Evolutionary conservation across 2,113 vertebrate genomes (phyloP).

Genomic region (Microcebus jonahi): DNA sequence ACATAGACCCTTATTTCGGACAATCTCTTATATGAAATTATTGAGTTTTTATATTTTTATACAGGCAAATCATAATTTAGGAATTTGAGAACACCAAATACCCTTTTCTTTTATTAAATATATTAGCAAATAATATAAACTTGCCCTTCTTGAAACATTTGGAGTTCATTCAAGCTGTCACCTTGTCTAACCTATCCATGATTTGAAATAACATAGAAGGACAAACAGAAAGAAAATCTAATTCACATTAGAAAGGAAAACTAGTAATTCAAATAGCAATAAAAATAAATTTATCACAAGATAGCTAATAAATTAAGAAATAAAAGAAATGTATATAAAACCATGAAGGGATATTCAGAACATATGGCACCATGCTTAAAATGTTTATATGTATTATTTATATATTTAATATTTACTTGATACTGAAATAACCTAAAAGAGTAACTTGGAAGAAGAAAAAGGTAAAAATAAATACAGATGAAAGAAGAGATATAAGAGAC

Average conservation of each 20-base stretch:
- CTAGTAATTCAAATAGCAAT: constrained; percentile 34
- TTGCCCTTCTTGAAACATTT: not conserved
- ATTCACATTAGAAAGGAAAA: constrained; percentile 2
- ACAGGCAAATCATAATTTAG: not conserved
- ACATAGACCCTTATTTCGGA: not conserved
- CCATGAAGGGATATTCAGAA: not conserved
- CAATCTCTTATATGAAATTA: not conserved
- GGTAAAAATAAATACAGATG: not conserved
- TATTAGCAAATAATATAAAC: not conserved
- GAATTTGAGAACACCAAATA: not conserved
- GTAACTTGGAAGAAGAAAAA: not conserved
- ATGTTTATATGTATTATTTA: not conserved
- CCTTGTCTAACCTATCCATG: not conserved
- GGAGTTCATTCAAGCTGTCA: not conserved
- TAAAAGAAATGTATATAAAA: not conserved
- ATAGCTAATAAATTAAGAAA: not conserved
- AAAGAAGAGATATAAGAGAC: not conserved
- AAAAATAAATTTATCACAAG: constrained; percentile 17
- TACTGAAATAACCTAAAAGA: not conserved
- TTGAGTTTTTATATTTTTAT: not conserved
- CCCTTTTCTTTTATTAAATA: not conserved
- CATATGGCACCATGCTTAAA: not conserved
- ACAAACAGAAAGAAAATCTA: constrained; percentile 28
- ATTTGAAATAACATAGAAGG: constrained; percentile 16
- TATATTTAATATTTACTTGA: not conserved